Conservation (phyloP, 2,888 invertebrate genomes). For the Phengaris alcon region DNA sequence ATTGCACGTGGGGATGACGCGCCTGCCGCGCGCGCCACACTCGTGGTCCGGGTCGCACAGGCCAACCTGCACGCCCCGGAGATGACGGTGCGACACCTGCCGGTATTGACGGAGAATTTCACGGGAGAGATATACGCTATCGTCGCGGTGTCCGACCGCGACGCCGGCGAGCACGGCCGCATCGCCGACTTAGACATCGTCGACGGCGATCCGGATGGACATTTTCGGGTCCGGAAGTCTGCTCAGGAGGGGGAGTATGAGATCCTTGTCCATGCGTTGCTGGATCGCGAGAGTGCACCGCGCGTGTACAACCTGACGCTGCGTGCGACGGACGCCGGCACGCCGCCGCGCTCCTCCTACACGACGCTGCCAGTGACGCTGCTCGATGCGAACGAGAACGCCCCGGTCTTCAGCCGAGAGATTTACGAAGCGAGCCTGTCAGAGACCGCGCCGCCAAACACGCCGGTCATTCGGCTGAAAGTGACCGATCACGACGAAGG, state of each 20-base stretch:
- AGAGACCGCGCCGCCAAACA: conserved; percentile 93
- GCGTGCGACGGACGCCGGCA: conserved; percentile 90
- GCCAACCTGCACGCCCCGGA: conserved; percentile 94
- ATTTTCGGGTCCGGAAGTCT: conserved; percentile 86
- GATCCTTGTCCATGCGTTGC: conserved; percentile 86
- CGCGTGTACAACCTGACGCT: conserved; percentile 93
- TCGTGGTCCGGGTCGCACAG: conserved; percentile 87
- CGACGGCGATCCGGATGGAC: conserved; percentile 93
- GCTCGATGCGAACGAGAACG: conserved; percentile 90
- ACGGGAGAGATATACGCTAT: conserved; percentile 94
- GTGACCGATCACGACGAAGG: conserved; percentile 92
- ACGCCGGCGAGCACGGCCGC: conserved; percentile 90
- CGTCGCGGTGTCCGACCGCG: conserved; percentile 89
- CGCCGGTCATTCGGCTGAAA: conserved; percentile 91
- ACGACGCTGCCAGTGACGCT: conserved; percentile 90
- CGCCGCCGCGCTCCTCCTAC: conserved; percentile 87
- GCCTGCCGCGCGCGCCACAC: conserved; percentile 87
- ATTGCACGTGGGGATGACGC: conserved; percentile 73
- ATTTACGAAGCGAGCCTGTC: conserved; percentile 92
- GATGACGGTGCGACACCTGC: conserved; percentile 88
- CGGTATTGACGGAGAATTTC: conserved; percentile 89
- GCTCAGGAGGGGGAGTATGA: conserved; percentile 85
- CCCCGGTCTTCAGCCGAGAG: conserved; percentile 91
- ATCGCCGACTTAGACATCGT: conserved; percentile 90
- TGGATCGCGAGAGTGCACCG: conserved; percentile 88